Percentiles rank a stretch among this genome's conserved stretches.
These are phyloP conservation scores for Aspiorhynchus laticeps DNA, from an alignment of 2,113 vertebrate species.

Conservation along the genomic window DNA sequence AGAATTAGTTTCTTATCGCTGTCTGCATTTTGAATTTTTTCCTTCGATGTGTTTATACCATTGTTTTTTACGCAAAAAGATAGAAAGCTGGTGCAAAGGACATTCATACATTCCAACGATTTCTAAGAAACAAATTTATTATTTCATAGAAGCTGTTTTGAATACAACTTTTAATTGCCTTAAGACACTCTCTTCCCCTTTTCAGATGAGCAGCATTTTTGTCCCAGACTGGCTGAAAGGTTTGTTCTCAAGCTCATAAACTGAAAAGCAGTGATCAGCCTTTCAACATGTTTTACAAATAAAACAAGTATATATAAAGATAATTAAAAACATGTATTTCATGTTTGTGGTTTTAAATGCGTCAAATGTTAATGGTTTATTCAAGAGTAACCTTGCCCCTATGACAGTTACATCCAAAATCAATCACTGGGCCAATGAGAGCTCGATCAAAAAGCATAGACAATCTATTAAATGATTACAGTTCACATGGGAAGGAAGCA, in stretches of 20 bases:
- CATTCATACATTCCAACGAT: constrained; percentile 63
- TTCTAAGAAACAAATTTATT: constrained; percentile 49
- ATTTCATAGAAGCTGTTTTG: constrained; percentile 52
- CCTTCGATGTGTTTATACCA: constrained; percentile 46
- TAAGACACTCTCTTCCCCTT: constrained; percentile 53
- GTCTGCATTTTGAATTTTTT: constrained; percentile 45
- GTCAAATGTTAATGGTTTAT: background rate
- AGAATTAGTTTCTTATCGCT: constrained; percentile 48
- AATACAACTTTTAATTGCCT: constrained; percentile 60
- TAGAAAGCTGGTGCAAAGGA: constrained; percentile 50
- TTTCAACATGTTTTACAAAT: constrained; percentile 21
- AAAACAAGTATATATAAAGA: background rate
- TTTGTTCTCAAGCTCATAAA: constrained; percentile 20
- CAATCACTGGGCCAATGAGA: constrained; percentile 22
- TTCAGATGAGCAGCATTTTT: constrained; percentile 46
- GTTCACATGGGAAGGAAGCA: background rate
- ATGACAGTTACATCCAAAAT: background rate
- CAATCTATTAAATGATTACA: constrained; percentile 43
- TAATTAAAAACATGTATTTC: background rate
- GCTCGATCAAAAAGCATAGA: constrained; percentile 44
- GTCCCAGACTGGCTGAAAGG: constrained; percentile 28
- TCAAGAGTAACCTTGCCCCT: background rate
- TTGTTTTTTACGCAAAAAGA: constrained; percentile 50
- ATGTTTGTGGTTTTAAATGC: constrained; percentile 15
- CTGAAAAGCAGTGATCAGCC: constrained; percentile 28